phyloP scores from a whole-genome alignment of 2,113 vertebrate genomes.

The Catharus bicknelli region DNA sequence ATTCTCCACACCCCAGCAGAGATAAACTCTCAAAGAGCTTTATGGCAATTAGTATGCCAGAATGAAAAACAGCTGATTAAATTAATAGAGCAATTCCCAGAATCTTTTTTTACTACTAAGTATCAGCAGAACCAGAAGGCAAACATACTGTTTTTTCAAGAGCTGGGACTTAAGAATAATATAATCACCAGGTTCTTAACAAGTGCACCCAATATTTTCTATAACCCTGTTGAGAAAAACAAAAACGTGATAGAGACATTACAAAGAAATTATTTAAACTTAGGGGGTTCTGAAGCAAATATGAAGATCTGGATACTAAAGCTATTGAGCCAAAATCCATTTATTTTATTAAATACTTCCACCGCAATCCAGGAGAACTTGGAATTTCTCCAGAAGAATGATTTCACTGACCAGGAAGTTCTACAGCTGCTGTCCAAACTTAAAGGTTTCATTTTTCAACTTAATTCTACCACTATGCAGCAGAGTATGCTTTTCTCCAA shows the following conservation, averaged over 20 bases:
- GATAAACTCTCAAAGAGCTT: constrained; percentile 76
- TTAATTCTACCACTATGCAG: constrained; percentile 78
- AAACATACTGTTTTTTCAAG: constrained; percentile 87
- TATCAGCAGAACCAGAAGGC: constrained; percentile 79
- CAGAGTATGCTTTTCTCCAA: constrained; percentile 81
- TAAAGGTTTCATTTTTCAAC: constrained; percentile 87
- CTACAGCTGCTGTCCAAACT: constrained; percentile 88
- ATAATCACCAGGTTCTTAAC: constrained; percentile 89
- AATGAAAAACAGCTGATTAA: constrained; percentile 80
- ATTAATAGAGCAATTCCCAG: constrained; percentile 90
- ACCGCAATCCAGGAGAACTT: constrained; percentile 79
- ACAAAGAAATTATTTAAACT: constrained; percentile 78
- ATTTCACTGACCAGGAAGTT: constrained; percentile 82
- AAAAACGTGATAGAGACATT: constrained; percentile 77
- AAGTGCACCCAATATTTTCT: constrained; percentile 84
- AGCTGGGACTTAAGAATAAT: constrained; percentile 85
- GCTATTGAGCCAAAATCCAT: constrained; percentile 90
- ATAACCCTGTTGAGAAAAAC: constrained; percentile 81
- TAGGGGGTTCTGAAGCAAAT: constrained; percentile 85
- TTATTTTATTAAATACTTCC: constrained; percentile 83
- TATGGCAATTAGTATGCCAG: constrained; percentile 87
- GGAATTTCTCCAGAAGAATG: constrained; percentile 78
- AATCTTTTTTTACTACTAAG: constrained; percentile 86
- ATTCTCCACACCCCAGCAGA: constrained; percentile 81
- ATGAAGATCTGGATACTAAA: constrained; percentile 92